phyloP scores from a whole-genome alignment of 2,888 invertebrate species.

The Hydropsyche betteni region DNA sequence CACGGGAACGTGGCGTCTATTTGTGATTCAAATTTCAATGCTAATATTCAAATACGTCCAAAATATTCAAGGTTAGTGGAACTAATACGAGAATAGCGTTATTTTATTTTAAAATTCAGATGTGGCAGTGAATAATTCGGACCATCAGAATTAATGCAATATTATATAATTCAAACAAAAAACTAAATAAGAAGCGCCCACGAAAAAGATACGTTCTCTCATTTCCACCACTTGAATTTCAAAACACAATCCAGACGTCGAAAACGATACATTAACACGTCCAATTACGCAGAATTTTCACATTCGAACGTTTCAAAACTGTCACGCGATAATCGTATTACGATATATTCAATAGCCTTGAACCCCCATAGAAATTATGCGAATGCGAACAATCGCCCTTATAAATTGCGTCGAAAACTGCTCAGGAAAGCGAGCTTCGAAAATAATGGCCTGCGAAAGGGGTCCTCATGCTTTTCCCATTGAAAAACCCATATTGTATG shows the following conservation, averaged over 20 bases:
- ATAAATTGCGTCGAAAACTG: constrained; percentile 7
- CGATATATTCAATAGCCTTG: constrained; percentile 21
- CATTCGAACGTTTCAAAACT: neutral
- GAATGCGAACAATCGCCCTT: constrained; percentile 24
- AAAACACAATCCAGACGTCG: neutral
- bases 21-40: constrained; percentile 34
- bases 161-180: constrained; percentile 4
- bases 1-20: constrained; percentile 22
- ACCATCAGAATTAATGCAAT: neutral
- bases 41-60: constrained; percentile 33
- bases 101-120: constrained; percentile 33
- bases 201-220: neutral
- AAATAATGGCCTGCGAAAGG: constrained; percentile 6
- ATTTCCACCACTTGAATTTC: too few species aligned
- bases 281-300: neutral
- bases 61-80: constrained; percentile 37
- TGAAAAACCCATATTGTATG: constrained; percentile 30
- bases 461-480: neutral
- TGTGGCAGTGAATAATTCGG: constrained; percentile 19
- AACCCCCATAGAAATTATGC: constrained; percentile 18
- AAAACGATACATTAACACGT: neutral
- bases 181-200: neutral
- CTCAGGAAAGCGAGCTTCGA: neutral
- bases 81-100: constrained; percentile 31
- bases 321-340: constrained; percentile 14